Conservation (phyloP, 2,113 vertebrate species). For the Myotis lucifugus region DNA sequence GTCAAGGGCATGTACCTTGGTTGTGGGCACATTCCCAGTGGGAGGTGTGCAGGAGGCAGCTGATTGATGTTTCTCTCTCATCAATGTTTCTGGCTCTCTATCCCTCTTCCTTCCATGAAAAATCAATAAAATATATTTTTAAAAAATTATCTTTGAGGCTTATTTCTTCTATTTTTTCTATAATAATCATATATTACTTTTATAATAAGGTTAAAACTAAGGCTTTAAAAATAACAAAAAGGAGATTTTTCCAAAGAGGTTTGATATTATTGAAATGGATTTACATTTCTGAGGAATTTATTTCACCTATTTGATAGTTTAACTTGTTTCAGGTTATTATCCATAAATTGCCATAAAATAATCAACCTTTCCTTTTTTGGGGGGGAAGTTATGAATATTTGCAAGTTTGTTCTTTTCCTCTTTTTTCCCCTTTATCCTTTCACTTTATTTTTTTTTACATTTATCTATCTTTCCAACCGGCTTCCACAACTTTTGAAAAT, state of each 20-base stretch:
- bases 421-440: not conserved
- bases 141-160: not conserved
- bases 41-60: too few relatives aligned
- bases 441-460: not conserved
- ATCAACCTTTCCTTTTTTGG: not conserved
- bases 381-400: not conserved
- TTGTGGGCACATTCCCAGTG: too few relatives aligned
- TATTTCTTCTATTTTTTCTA: too few relatives aligned
- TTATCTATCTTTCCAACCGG: not conserved
- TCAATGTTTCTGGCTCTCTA: too few relatives aligned
- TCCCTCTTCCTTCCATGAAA: too few relatives aligned
- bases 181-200: not conserved
- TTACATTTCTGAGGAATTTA: constrained; percentile 1
- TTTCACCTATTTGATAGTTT: not conserved
- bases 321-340: not conserved
- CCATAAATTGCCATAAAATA: not conserved
- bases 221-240: not conserved
- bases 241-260: not conserved
- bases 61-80: too few relatives aligned
- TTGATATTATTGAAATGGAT: not conserved
- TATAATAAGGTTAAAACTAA: constrained; percentile 17
- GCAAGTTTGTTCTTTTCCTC: not conserved
- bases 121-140: not conserved
- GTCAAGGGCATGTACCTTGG: too few relatives aligned
- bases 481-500: not conserved